A percentile compares a stretch with the other conserved stretches of the same genome.
Conservation (phyloP, 2,113 vertebrate species). For the Struthidea cinerea region DNA sequence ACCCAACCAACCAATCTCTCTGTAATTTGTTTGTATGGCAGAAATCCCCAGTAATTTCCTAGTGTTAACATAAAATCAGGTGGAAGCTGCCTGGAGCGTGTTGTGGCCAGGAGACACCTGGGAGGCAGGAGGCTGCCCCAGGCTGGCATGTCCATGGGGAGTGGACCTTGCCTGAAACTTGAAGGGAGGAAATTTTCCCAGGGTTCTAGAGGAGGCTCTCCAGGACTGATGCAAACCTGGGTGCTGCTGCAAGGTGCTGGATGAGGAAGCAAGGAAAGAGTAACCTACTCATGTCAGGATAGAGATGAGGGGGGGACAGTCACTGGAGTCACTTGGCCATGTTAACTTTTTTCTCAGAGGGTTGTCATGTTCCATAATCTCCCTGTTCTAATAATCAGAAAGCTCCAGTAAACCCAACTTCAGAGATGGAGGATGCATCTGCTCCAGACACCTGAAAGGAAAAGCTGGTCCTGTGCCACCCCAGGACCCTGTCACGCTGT, state of each 20-base stretch:
- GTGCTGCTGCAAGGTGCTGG: background rate
- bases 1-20: background rate
- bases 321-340: background rate
- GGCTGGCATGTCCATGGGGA: fast-evolving
- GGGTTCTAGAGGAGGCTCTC: background rate
- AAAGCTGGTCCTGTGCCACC: background rate
- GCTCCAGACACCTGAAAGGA: background rate
- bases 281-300: background rate
- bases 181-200: background rate
- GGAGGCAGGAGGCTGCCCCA: background rate
- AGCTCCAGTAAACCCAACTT: background rate
- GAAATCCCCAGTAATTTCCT: background rate
- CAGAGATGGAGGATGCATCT: background rate
- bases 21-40: background rate
- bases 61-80: background rate
- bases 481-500: fast-evolving
- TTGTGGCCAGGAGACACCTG: fast-evolving
- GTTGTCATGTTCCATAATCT: background rate
- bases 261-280: background rate
- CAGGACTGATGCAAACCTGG: background rate
- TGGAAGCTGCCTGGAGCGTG: fast-evolving
- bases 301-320: fast-evolving
- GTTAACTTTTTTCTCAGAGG: background rate
- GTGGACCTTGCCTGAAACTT: background rate
- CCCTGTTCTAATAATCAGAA: background rate